A percentile compares a stretch with the other conserved stretches of the same genome.
These are phyloP conservation scores for Numida meleagris DNA, from an alignment of 2,113 vertebrate species.

Conservation along the genomic window DNA sequence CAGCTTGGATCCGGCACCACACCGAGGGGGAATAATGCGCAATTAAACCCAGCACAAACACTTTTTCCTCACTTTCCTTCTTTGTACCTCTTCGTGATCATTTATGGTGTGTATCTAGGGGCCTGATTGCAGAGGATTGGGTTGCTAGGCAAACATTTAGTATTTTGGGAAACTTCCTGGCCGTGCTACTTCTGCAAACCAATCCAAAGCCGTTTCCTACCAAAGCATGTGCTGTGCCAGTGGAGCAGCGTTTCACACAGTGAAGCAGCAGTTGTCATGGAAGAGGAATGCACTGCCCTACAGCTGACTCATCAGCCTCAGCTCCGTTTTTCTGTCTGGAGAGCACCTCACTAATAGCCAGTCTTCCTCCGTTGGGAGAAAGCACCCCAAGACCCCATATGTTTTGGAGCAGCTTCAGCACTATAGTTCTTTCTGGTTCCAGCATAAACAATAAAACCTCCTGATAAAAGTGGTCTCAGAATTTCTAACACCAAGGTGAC, in stretches of 20 bases:
- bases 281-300: background rate
- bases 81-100: background rate
- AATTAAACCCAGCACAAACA: background rate
- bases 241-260: background rate
- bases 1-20: background rate
- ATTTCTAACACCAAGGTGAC: background rate
- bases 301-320: background rate
- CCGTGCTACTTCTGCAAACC: background rate
- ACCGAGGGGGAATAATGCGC: background rate
- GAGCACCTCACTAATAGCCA: background rate
- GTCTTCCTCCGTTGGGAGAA: background rate
- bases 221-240: background rate
- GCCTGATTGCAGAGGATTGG: conserved; percentile 29
- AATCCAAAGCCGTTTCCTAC: background rate
- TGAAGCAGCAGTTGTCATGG: background rate
- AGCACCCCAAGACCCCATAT: background rate
- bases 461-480: background rate
- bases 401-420: background rate
- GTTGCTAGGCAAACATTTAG: conserved; percentile 62
- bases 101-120: background rate
- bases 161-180: conserved; percentile 61
- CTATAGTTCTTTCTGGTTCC: background rate
- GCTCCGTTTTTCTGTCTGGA: background rate
- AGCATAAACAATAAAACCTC: background rate
- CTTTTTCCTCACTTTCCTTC: background rate